Conservation (phyloP, 2,888 invertebrate species). For the Chloroclysta siterata region DNA sequence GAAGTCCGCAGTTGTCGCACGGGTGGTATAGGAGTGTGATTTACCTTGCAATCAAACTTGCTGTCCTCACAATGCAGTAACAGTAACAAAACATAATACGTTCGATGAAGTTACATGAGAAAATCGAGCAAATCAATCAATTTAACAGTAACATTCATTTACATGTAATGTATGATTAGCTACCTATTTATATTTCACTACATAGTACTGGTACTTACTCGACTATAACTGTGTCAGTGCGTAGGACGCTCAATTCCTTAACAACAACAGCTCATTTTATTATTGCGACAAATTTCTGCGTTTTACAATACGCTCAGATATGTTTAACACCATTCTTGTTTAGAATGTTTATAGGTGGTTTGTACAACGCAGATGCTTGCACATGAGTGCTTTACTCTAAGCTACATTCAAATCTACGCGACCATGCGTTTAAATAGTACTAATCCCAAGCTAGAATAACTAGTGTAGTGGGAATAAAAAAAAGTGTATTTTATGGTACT, state of each 20-base stretch:
- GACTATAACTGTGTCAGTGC: slow-evolving; percentile 5
- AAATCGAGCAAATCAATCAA: too few species aligned
- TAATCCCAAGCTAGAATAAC: not conserved
- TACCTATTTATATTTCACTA: too few species aligned
- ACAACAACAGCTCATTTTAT: not conserved
- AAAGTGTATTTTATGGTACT: too few species aligned
- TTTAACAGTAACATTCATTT: too few species aligned
- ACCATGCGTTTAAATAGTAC: not conserved
- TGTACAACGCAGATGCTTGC: not conserved
- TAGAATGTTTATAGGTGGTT: slow-evolving; percentile 1
- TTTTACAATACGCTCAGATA: not conserved
- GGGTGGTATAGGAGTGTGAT: too few species aligned
- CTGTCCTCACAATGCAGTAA: too few species aligned
- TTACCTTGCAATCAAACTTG: not conserved
- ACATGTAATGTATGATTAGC: too few species aligned
- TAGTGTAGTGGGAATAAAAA: too few species aligned
- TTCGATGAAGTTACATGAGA: too few species aligned
- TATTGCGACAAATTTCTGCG: slow-evolving; percentile 1
- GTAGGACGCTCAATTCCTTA: slow-evolving; percentile 12
- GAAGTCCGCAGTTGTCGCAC: too few species aligned
- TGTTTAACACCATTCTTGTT: slow-evolving; percentile 1
- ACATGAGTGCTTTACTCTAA: not conserved
- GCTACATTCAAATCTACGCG: slow-evolving; percentile 1
- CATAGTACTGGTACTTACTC: not conserved
- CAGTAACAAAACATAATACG: too few species aligned